Conservation (phyloP, 2,888 invertebrate genomes). For the Tenthredo notha region DNA sequence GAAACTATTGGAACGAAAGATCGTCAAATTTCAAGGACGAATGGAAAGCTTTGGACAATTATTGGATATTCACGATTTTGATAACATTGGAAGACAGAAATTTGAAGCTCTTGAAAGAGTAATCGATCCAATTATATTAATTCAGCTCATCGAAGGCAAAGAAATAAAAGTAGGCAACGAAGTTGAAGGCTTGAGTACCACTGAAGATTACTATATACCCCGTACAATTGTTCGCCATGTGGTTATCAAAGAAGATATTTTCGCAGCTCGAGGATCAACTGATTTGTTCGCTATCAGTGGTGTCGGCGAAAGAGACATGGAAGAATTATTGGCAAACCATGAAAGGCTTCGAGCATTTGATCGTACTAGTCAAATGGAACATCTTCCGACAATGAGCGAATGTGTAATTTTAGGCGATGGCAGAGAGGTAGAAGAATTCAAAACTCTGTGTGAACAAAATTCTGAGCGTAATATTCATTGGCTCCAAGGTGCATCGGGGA, state of each 20-base stretch:
- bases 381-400: not conserved
- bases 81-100: not conserved
- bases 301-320: not conserved
- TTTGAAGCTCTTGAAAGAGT: not conserved
- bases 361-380: not conserved
- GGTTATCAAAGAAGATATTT: not conserved
- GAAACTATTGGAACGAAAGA: not conserved
- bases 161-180: not conserved
- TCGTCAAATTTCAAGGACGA: constrained; percentile 17
- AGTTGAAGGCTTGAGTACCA: not conserved
- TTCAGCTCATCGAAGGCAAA: not conserved
- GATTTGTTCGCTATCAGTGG: constrained; percentile 4
- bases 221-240: constrained; percentile 1
- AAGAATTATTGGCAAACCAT: not conserved
- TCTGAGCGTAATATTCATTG: constrained; percentile 11
- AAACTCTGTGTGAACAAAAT: not conserved
- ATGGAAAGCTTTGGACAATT: not conserved
- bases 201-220: not conserved
- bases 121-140: not conserved
- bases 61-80: not conserved
- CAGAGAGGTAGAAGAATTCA: not conserved
- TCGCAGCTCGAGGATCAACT: not conserved
- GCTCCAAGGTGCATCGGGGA: not conserved
- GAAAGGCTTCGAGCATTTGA: not conserved
- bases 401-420: not conserved